Evolutionary conservation across 2,888 invertebrate species (phyloP).

Genomic region (Tenthredo mesomela): DNA sequence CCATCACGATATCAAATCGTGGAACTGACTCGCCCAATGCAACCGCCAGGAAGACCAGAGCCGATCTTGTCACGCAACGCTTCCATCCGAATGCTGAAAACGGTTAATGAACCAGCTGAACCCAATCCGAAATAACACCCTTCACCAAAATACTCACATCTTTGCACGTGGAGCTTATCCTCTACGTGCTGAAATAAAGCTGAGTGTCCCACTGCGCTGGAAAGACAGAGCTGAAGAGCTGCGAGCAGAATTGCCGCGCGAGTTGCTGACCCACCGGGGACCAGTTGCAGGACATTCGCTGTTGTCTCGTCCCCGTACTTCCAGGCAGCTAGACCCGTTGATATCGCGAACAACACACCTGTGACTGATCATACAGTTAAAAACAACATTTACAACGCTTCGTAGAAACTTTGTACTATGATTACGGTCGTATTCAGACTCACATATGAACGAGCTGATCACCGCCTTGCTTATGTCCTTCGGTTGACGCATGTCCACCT

Average conservation of each 20-base stretch:
- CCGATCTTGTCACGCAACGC: constrained; percentile 86
- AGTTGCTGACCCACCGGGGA: constrained; percentile 83
- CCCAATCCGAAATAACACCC: neutral
- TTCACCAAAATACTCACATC: constrained; percentile 80
- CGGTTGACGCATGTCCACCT: constrained; percentile 94
- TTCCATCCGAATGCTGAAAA: constrained; percentile 86
- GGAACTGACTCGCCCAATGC: constrained; percentile 91
- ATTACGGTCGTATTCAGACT: constrained; percentile 62
- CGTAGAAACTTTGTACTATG: neutral
- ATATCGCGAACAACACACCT: constrained; percentile 83
- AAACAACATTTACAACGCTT: neutral
- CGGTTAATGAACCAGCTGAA: neutral
- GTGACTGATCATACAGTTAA: constrained; percentile 77
- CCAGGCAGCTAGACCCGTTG: constrained; percentile 82
- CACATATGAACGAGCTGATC: constrained; percentile 85
- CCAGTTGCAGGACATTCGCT: constrained; percentile 84
- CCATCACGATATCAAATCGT: constrained; percentile 92
- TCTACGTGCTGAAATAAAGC: constrained; percentile 92
- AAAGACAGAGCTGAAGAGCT: constrained; percentile 88
- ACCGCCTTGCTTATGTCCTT: constrained; percentile 87
- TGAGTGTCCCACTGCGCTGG: constrained; percentile 88
- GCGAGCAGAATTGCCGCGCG: constrained; percentile 87
- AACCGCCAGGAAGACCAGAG: constrained; percentile 85
- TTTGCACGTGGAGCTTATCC: constrained; percentile 86
- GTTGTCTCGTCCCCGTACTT: constrained; percentile 84